These are phyloP conservation scores for Ochropacha duplaris DNA, from an alignment of 2,888 invertebrate species.

Conservation along the genomic window DNA sequence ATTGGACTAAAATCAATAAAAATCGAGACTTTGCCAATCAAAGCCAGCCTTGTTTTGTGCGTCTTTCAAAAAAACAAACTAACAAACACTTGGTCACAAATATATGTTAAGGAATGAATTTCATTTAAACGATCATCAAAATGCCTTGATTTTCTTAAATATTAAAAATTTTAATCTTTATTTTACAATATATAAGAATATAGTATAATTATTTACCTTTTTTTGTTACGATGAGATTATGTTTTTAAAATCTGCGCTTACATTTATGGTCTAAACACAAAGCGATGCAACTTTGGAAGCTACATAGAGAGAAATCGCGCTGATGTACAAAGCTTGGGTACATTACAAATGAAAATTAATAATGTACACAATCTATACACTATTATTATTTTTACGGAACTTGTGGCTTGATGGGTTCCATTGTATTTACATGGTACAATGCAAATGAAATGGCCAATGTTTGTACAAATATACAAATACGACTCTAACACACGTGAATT, in stretches of 20 bases:
- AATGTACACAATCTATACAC: conserved; percentile 7
- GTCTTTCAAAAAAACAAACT: too few species aligned
- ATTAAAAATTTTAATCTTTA: conserved; percentile 41
- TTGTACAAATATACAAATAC: not conserved
- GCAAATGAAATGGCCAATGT: not conserved
- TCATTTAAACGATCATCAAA: conserved; percentile 30
- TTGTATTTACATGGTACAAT: conserved; percentile 4
- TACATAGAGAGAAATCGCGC: conserved; percentile 29
- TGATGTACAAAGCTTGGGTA: conserved; percentile 15
- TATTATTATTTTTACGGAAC: conserved; percentile 26
- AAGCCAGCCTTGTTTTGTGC: conserved; percentile 53
- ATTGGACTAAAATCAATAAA: conserved; percentile 44
- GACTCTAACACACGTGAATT: not conserved
- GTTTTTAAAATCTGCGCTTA: conserved; percentile 47
- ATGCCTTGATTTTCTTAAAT: conserved; percentile 37
- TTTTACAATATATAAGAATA: conserved; percentile 78
- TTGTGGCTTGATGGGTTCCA: conserved; percentile 31
- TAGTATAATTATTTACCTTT: conserved; percentile 55
- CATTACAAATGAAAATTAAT: conserved; percentile 3
- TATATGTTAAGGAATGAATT: conserved; percentile 49
- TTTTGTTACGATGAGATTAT: conserved; percentile 62
- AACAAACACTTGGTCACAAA: conserved; percentile 30
- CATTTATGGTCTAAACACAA: conserved; percentile 31
- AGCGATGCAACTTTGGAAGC: conserved; percentile 42
- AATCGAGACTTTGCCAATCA: conserved; percentile 21